Conservation (phyloP, 2,888 invertebrate genomes). For the Volucella inanis region DNA sequence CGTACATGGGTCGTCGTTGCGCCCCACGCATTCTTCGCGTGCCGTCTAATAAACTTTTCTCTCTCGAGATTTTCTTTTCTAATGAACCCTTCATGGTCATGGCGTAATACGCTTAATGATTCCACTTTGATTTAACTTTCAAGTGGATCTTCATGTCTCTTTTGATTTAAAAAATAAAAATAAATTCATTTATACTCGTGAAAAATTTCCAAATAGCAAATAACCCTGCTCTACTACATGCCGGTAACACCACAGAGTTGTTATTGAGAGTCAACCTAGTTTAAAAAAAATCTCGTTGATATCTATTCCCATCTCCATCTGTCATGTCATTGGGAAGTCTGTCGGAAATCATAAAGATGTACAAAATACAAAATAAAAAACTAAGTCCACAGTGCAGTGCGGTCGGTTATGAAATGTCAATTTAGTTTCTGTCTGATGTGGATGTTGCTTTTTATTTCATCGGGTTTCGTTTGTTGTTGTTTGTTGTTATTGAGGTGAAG, state of each 20-base stretch:
- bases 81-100: constrained; percentile 72
- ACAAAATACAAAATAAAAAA: too few relatives aligned
- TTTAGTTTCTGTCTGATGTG: constrained; percentile 13
- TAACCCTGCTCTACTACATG: constrained; percentile 31
- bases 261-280: constrained; percentile 62
- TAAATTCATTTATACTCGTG: neutral
- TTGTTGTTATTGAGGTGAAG: constrained; percentile 68
- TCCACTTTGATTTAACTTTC: constrained; percentile 68
- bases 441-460: constrained; percentile 13
- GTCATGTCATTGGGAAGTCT: constrained; percentile 53
- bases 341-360: constrained; percentile 57
- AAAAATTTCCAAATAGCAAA: neutral
- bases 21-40: constrained; percentile 52
- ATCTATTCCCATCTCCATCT: constrained; percentile 45
- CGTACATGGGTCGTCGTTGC: constrained; percentile 2
- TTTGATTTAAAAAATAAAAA: constrained; percentile 12
- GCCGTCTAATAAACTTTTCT: constrained; percentile 57
- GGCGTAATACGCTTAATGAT: constrained; percentile 65
- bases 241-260: constrained; percentile 23
- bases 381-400: constrained; percentile 54
- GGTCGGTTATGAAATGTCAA: constrained; percentile 47
- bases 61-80: constrained; percentile 52
- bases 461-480: constrained; percentile 39
- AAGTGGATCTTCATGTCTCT: constrained; percentile 39
- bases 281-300: constrained; percentile 20